These are phyloP conservation scores for Electrophaes corylata DNA, from an alignment of 2,888 invertebrate species.

Conservation along the genomic window DNA sequence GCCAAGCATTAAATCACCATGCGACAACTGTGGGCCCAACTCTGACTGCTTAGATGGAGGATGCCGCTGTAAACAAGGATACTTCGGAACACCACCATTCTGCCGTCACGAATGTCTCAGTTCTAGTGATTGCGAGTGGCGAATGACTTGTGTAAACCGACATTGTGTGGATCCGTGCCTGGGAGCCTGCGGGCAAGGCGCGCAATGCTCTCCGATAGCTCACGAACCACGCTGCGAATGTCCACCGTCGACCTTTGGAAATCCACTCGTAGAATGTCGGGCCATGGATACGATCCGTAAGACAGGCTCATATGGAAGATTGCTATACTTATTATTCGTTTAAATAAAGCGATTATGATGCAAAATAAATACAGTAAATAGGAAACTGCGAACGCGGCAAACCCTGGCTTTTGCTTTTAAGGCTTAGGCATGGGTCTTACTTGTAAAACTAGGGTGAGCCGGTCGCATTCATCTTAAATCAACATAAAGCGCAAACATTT, in stretches of 20 bases:
- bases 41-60: conserved; percentile 88
- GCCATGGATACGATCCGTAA: conserved; percentile 78
- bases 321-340: conserved; percentile 51
- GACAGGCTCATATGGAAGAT: conserved; percentile 72
- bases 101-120: conserved; percentile 89
- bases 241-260: conserved; percentile 87
- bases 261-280: conserved; percentile 89
- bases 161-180: conserved; percentile 90
- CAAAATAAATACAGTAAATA: conserved; percentile 8
- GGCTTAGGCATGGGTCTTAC: conserved; percentile 84
- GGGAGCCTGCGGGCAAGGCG: conserved; percentile 89
- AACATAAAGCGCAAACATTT: conserved; percentile 6
- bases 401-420: conserved; percentile 75
- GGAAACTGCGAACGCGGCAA: conserved; percentile 47
- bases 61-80: conserved; percentile 87
- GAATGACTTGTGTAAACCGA: conserved; percentile 87
- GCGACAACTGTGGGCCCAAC: conserved; percentile 90
- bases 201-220: conserved; percentile 87
- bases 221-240: conserved; percentile 90
- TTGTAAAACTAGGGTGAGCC: conserved; percentile 68
- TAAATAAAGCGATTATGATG: conserved; percentile 6
- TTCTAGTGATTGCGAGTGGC: conserved; percentile 88
- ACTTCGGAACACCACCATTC: conserved; percentile 89
- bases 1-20: conserved; percentile 80
- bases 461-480: conserved; percentile 36